These are phyloP conservation scores for Pardalotus punctatus DNA, from an alignment of 2,113 vertebrate genomes.

Conservation along the genomic window DNA sequence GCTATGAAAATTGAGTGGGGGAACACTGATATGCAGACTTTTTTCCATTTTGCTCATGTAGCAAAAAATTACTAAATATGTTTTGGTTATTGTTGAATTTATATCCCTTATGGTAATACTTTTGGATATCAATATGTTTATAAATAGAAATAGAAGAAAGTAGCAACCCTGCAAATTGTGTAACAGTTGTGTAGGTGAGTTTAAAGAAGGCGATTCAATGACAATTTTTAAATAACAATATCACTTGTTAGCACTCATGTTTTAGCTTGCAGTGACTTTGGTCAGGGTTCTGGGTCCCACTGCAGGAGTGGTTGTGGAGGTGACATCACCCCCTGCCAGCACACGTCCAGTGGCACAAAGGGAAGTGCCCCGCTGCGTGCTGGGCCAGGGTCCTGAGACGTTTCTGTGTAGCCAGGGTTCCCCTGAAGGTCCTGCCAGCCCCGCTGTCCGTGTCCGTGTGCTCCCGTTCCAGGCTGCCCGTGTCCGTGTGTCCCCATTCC, in stretches of 20 bases:
- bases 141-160: background rate
- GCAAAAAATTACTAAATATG: background rate
- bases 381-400: fast-evolving
- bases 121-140: background rate
- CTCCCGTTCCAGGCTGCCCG: too few species aligned
- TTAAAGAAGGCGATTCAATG: background rate
- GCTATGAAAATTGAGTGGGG: background rate
- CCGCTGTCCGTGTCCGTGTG: background rate
- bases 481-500: fast-evolving
- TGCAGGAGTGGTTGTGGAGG: background rate
- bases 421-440: background rate
- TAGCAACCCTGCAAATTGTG: background rate
- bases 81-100: background rate
- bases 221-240: background rate
- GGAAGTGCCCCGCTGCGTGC: background rate
- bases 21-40: too few species aligned
- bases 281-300: background rate
- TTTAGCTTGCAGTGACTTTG: background rate
- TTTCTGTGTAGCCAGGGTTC: fast-evolving
- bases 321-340: background rate
- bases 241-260: fast-evolving
- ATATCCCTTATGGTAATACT: background rate
- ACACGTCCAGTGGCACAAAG: fast-evolving
- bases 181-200: background rate
- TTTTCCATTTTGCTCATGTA: background rate